These are phyloP conservation scores for Amazona vittata DNA, from an alignment of 2,113 vertebrate species.

Conservation along the genomic window DNA sequence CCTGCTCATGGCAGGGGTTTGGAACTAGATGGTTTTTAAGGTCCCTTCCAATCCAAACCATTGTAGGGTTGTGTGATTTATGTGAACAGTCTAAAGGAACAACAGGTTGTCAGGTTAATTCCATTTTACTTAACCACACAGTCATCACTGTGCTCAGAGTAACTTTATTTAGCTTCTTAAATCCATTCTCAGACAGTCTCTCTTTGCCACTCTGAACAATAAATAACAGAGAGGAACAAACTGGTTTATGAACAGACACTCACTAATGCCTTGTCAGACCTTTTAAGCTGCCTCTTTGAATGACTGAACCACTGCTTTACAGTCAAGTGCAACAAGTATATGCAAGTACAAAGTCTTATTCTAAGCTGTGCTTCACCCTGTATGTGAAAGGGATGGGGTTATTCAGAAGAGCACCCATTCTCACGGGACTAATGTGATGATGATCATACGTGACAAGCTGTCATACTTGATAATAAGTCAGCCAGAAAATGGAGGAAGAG, in stretches of 20 bases:
- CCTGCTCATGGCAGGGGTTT: background rate
- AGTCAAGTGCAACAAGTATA: background rate
- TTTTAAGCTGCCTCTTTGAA: background rate
- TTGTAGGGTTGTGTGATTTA: background rate
- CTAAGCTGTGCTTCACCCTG: background rate
- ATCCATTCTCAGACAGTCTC: background rate
- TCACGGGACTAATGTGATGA: conserved; percentile 44
- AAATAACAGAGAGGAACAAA: background rate
- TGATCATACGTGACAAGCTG: conserved; percentile 84
- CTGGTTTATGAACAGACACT: background rate
- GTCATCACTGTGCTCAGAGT: background rate
- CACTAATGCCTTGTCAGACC: background rate
- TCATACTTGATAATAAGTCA: conserved; percentile 77
- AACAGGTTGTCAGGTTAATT: background rate
- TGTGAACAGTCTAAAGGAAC: background rate
- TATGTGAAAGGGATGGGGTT: background rate
- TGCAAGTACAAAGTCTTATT: background rate
- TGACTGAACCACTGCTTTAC: background rate
- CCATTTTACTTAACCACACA: background rate
- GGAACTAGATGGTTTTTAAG: background rate
- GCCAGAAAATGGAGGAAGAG: conserved; percentile 80
- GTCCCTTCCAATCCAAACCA: background rate
- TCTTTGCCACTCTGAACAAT: background rate
- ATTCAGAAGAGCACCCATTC: background rate
- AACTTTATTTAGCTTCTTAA: background rate